These are phyloP conservation scores for Rana temporaria DNA, from an alignment of 2,113 vertebrate species.

Conservation along the genomic window DNA sequence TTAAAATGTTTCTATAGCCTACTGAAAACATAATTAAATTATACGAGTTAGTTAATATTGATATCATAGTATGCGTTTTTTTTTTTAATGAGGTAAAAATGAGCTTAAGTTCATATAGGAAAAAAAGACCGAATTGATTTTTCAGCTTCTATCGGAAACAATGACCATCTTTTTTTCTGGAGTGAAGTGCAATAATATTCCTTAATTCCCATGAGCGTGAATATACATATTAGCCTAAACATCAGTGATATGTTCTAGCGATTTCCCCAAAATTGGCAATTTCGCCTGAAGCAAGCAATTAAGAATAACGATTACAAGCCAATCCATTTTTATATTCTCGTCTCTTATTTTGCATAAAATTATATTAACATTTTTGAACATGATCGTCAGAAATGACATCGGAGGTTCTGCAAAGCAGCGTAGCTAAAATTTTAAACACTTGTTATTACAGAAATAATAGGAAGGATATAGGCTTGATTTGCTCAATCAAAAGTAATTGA, in stretches of 20 bases:
- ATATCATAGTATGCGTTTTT: too few relatives aligned
- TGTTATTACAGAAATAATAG: slow-evolving; percentile 42
- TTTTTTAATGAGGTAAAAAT: too few relatives aligned
- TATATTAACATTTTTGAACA: slow-evolving; percentile 47
- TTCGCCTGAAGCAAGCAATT: slow-evolving; percentile 54
- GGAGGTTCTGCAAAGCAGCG: background rate
- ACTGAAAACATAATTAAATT: too few relatives aligned
- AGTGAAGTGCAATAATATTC: slow-evolving; percentile 11
- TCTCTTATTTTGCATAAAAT: slow-evolving; percentile 46
- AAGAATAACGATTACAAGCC: slow-evolving; percentile 52
- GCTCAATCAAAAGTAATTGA: slow-evolving; percentile 9
- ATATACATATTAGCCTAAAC: slow-evolving; percentile 33
- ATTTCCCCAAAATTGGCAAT: slow-evolving; percentile 51
- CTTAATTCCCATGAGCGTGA: slow-evolving; percentile 21
- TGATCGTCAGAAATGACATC: background rate
- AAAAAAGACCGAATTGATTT: slow-evolving; percentile 7
- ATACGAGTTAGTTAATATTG: too few relatives aligned
- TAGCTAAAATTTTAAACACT: slow-evolving; percentile 12
- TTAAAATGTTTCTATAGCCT: too few relatives aligned
- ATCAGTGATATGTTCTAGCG: slow-evolving; percentile 40
- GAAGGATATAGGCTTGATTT: slow-evolving; percentile 18
- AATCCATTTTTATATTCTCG: slow-evolving; percentile 51
- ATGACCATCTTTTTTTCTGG: slow-evolving; percentile 25
- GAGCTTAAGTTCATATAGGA: background rate
- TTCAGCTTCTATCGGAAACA: slow-evolving; percentile 8